Evolutionary conservation across 2,888 invertebrate species (phyloP), one percentile per base, ranked within the genome.

Genomic region (Eupeodes latifasciatus): DNA sequence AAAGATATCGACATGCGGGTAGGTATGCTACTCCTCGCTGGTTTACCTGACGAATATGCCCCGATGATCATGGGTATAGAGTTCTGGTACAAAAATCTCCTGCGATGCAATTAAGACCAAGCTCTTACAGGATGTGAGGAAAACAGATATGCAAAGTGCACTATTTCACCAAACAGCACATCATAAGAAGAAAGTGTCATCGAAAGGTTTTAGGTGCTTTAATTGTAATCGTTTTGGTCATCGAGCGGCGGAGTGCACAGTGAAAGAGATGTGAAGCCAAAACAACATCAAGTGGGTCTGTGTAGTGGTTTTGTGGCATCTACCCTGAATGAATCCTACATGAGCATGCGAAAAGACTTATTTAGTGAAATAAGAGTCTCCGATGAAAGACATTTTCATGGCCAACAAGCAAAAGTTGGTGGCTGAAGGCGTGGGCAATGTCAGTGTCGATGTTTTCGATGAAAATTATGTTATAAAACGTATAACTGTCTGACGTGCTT

Each of bases 51-150:
- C n/a, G 27, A 76, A 11, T 76, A 64, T 19, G 51, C 64, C 0
- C 75, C 75, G 9, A 76, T 76, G 64, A 76, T 64, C 4, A 76
- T 64, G 64, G 51, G 53, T 40, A 62, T 61, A n/a, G 51, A 62
- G 62, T 9, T 53, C 44, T 10, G 75, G 62, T 0, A 27, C 4
- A 5, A 49, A 27, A 7, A 67, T 67, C 5, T 14, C 66, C 0
- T 49, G 49, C 27, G 66, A 67, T 51, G 27, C 19, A 34, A 67
- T 49, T 5, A 49, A 67, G 10, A 51, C 49, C 0, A 67, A 51
- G 12, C 10, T 49, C 1, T 27, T 51, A 14, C 66, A 67, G n/a
- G 66, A 67, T 49, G 66, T 51, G 1, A 49, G 27, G 10, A 49
- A 67, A 67, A 34, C 34, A 2, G 27, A 49, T 27, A 11, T 40